Conservation (phyloP, 2,888 invertebrate species). For the Meteorus colon region DNA sequence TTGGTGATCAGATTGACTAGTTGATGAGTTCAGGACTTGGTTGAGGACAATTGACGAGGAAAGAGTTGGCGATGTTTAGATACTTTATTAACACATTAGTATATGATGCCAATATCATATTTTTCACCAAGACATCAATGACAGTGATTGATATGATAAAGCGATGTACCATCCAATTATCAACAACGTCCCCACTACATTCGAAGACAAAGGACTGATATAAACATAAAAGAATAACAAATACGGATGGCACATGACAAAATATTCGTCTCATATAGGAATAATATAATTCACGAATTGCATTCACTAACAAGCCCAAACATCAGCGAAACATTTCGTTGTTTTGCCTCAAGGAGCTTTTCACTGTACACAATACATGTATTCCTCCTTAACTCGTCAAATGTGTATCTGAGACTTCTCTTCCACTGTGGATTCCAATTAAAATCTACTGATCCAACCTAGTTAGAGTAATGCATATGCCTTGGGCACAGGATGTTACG, state of each 20-base stretch:
- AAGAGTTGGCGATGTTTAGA: too few species aligned
- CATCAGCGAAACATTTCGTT: constrained; percentile 13
- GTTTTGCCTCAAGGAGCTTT: constrained; percentile 28
- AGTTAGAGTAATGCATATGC: constrained; percentile 31
- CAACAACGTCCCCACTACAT: background rate
- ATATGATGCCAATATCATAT: too few species aligned
- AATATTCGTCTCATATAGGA: background rate
- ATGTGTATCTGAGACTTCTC: constrained; percentile 31
- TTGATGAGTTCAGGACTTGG: too few species aligned
- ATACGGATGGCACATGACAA: background rate
- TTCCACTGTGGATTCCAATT: constrained; percentile 34
- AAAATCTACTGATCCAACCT: constrained; percentile 33
- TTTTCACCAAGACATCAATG: too few species aligned
- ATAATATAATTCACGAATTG: background rate
- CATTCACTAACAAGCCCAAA: constrained; percentile 9
- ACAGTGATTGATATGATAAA: too few species aligned
- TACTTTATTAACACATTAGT: too few species aligned
- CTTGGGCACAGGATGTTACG: constrained; percentile 24
- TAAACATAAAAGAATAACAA: background rate
- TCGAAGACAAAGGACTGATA: background rate
- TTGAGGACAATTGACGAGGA: too few species aligned
- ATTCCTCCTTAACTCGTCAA: constrained; percentile 33
- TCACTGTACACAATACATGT: background rate
- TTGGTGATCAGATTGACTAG: too few species aligned
- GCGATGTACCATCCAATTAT: too few species aligned